Percentiles rank a stretch among this genome's conserved stretches.
Evolutionary conservation across 2,888 invertebrate species (phyloP).

Genomic region (Molorchus minor): DNA sequence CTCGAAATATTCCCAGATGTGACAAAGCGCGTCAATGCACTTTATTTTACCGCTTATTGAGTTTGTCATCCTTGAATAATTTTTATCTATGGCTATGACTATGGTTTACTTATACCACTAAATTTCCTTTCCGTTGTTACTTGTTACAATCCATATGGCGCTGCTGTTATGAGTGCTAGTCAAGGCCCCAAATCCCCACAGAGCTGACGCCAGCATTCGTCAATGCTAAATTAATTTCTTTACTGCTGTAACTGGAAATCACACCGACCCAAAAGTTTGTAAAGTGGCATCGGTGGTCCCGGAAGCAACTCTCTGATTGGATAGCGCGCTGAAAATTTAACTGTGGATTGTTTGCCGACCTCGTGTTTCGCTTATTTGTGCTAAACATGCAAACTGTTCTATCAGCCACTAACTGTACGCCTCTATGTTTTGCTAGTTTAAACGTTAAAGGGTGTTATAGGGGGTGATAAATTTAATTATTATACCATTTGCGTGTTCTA

Average conservation of each 20-base stretch:
- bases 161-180: too few relatives aligned
- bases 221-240: not conserved
- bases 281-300: not conserved
- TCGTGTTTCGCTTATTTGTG: slow-evolving; percentile 21
- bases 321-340: slow-evolving; percentile 1
- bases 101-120: too few relatives aligned
- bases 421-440: slow-evolving; percentile 20
- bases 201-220: too few relatives aligned
- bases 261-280: not conserved
- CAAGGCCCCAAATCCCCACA: too few relatives aligned
- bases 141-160: too few relatives aligned
- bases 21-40: too few relatives aligned
- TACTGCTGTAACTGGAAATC: not conserved
- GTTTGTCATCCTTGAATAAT: too few relatives aligned
- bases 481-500: slow-evolving; percentile 18
- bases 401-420: slow-evolving; percentile 5
- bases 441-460: slow-evolving; percentile 18
- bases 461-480: slow-evolving; percentile 26
- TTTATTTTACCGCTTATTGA: too few relatives aligned
- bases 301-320: slow-evolving; percentile 10
- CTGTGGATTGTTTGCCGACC: slow-evolving; percentile 3
- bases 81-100: too few relatives aligned
- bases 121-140: too few relatives aligned
- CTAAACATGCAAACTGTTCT: slow-evolving; percentile 23
- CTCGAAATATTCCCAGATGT: too few relatives aligned